Percentiles rank a stretch among this genome's conserved stretches.
These are phyloP conservation scores for Atta texana DNA, from an alignment of 1,140 invertebrate genomes.

Conservation along the genomic window DNA sequence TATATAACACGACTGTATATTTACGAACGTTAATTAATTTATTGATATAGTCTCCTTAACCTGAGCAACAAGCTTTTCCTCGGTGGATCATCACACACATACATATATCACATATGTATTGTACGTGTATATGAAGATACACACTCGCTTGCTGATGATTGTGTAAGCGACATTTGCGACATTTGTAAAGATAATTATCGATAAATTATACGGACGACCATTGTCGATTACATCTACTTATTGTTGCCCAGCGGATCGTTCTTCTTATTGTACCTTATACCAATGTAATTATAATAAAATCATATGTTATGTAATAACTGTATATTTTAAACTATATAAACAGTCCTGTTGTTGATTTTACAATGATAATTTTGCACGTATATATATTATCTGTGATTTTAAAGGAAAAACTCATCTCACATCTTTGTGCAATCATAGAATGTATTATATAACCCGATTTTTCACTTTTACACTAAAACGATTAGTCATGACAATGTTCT, in stretches of 20 bases:
- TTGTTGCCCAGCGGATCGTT: conserved; percentile 76
- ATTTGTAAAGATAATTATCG: conserved; percentile 51
- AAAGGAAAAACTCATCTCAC: background rate
- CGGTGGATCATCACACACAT: conserved; percentile 18
- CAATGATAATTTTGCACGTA: background rate
- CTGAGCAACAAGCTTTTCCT: conserved; percentile 48
- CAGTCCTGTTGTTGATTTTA: background rate
- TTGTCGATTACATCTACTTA: conserved; percentile 74
- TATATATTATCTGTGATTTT: background rate
- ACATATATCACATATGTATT: conserved; percentile 36
- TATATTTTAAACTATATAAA: background rate
- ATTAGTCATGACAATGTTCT: background rate
- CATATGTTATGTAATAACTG: conserved; percentile 76
- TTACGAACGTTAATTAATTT: conserved; percentile 81
- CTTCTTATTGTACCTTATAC: conserved; percentile 79
- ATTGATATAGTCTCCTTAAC: conserved; percentile 76
- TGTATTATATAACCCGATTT: background rate
- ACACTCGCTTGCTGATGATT: conserved; percentile 23
- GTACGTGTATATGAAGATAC: conserved; percentile 36
- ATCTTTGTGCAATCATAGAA: background rate
- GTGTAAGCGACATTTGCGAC: conserved; percentile 53
- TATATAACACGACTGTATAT: conserved; percentile 82
- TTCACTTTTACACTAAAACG: background rate
- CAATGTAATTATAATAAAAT: conserved; percentile 75
- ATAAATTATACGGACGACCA: conserved; percentile 45